These are phyloP conservation scores for Neoarius graeffei DNA, from an alignment of 2,113 vertebrate genomes.

Conservation along the genomic window DNA sequence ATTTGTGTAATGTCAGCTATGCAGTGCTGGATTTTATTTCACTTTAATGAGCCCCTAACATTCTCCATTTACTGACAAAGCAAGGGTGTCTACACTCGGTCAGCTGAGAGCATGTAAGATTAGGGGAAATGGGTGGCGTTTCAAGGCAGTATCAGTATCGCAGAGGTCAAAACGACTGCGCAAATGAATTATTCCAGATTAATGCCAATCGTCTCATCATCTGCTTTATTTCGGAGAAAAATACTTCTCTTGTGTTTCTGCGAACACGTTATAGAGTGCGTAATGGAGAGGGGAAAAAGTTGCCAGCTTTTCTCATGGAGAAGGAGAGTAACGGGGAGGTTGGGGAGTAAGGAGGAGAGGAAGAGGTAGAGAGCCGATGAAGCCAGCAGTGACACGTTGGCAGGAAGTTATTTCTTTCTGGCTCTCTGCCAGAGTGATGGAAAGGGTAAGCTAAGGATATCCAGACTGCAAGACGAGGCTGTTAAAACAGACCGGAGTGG, in stretches of 20 bases:
- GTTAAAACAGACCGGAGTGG: slow-evolving; percentile 7
- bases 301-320: neutral
- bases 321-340: neutral
- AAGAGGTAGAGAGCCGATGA: slow-evolving; percentile 60
- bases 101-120: neutral
- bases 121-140: neutral
- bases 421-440: slow-evolving; percentile 61
- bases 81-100: neutral
- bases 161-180: neutral
- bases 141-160: neutral
- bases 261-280: neutral
- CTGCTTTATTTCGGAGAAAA: neutral
- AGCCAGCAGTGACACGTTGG: slow-evolving; percentile 74
- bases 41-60: neutral
- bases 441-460: slow-evolving; percentile 9
- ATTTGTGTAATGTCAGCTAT: neutral
- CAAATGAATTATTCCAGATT: neutral
- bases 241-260: neutral
- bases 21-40: neutral
- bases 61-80: neutral
- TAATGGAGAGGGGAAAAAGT: neutral
- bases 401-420: slow-evolving; percentile 70
- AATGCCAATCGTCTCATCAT: neutral
- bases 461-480: neutral
- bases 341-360: slow-evolving; percentile 50